phyloP scores from a whole-genome alignment of 2,113 vertebrate species.

The Panthera leo region DNA sequence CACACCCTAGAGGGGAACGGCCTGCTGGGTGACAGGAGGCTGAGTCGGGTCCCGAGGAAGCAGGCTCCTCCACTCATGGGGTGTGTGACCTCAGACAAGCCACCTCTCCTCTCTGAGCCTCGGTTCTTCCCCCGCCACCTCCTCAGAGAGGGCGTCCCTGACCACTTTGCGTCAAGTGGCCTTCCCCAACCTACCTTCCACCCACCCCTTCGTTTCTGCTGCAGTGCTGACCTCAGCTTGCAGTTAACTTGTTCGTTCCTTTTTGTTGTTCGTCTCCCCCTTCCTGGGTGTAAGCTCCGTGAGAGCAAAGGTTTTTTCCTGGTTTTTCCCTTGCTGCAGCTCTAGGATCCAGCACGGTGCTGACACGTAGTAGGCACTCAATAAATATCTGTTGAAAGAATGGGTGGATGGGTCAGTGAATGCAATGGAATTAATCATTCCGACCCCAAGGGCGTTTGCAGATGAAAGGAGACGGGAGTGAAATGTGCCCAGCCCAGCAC shows the following conservation, averaged over 20 bases:
- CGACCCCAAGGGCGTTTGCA: neutral
- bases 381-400: neutral
- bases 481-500: neutral
- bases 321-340: neutral
- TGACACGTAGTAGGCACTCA: neutral
- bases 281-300: neutral
- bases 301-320: neutral
- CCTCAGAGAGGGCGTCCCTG: neutral
- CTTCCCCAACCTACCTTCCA: neutral
- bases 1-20: rapidly evolving
- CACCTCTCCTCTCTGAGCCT: neutral
- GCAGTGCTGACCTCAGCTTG: rapidly evolving
- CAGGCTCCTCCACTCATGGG: neutral
- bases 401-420: neutral
- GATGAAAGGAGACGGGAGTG: neutral
- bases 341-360: neutral
- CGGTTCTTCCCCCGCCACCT: neutral
- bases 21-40: neutral
- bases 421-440: neutral
- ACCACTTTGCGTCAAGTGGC: neutral
- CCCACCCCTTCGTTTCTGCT: neutral
- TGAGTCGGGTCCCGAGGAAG: neutral
- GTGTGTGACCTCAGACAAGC: neutral
- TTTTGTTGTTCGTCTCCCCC: neutral
- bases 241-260: neutral